Conservation (phyloP, 2,888 invertebrate species). For the Tipula unca region DNA sequence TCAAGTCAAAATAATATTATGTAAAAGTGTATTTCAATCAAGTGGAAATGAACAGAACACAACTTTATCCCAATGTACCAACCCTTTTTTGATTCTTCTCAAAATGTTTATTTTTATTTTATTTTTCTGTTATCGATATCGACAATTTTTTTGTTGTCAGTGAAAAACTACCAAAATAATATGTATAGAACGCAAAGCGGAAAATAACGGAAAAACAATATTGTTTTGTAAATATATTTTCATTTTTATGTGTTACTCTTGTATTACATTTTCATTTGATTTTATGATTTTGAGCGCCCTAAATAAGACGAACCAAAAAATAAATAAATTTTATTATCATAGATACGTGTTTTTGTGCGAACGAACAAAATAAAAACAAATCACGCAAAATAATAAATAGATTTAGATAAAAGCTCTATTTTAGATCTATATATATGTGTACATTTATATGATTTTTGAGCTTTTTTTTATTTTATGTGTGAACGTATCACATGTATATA, state of each 20-base stretch:
- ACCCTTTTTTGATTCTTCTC: not conserved
- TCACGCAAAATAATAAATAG: too few species aligned
- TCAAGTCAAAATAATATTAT: not conserved
- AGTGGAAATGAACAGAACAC: not conserved
- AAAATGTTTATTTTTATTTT: not conserved
- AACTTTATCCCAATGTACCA: not conserved
- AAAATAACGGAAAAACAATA: not conserved
- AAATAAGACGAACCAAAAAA: too few species aligned
- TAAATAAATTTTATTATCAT: not conserved
- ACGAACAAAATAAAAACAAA: too few species aligned
- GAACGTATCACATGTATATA: too few species aligned
- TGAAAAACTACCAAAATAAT: not conserved
- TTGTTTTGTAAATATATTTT: not conserved
- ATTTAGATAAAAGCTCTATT: too few species aligned
- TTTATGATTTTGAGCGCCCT: not conserved
- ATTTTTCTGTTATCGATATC: not conserved
- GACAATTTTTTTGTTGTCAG: not conserved
- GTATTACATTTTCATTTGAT: conserved; percentile 8
- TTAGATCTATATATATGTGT: too few species aligned
- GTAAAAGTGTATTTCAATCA: not conserved
- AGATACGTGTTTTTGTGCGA: not conserved
- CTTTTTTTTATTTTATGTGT: too few species aligned
- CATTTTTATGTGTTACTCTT: not conserved
- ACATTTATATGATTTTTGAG: too few species aligned
- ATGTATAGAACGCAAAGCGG: not conserved